Conservation (phyloP, 2,888 invertebrate genomes). For the Apamea epomidion region DNA sequence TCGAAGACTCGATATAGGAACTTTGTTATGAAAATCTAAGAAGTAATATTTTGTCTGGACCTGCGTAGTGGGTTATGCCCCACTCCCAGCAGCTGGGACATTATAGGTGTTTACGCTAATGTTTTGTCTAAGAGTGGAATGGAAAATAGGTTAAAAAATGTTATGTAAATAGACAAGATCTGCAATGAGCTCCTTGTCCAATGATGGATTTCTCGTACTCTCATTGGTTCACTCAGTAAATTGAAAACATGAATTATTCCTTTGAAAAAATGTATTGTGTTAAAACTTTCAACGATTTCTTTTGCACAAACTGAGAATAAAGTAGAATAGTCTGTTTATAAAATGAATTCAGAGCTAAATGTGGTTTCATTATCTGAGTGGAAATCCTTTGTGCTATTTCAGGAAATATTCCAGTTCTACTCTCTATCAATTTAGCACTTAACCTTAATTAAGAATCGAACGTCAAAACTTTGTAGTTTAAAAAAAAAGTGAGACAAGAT, state of each 20-base stretch:
- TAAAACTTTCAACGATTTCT: constrained; percentile 20
- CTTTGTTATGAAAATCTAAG: background rate
- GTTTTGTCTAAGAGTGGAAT: background rate
- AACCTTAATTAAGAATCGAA: constrained; percentile 21
- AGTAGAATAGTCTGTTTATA: constrained; percentile 4
- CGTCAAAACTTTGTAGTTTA: constrained; percentile 30
- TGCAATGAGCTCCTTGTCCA: background rate
- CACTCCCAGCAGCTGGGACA: background rate
- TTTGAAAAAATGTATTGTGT: constrained; percentile 8
- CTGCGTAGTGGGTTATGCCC: background rate
- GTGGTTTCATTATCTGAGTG: constrained; percentile 8
- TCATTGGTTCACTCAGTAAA: background rate
- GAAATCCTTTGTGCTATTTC: constrained; percentile 18
- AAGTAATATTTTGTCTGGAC: background rate
- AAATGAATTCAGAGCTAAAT: constrained; percentile 1
- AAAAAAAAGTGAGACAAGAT: constrained; percentile 6
- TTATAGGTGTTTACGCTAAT: background rate
- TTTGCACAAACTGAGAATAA: background rate
- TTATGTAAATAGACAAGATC: background rate
- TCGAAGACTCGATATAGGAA: background rate
- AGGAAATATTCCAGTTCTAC: constrained; percentile 5
- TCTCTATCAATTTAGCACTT: constrained; percentile 21
- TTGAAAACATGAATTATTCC: constrained; percentile 20
- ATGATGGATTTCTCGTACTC: background rate
- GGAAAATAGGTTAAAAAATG: background rate